Percentiles rank a stretch among this genome's conserved stretches.
Evolutionary conservation across 2,113 vertebrate species (phyloP).

Genomic region (Picathartes gymnocephalus): DNA sequence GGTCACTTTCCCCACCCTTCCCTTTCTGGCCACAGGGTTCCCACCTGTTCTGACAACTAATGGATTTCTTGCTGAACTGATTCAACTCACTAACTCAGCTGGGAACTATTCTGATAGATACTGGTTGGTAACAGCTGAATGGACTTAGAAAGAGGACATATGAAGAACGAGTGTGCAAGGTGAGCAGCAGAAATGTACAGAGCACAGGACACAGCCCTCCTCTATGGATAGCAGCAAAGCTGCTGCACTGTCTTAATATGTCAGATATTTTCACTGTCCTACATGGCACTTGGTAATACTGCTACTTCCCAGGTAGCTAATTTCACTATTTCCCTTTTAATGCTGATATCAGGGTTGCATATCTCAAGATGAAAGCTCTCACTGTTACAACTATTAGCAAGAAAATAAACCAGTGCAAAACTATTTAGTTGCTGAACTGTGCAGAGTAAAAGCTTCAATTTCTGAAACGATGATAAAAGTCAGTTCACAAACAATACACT

Average conservation of each 20-base stretch:
- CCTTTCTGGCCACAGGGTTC: background rate
- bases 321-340: background rate
- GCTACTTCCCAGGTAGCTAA: background rate
- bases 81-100: background rate
- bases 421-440: background rate
- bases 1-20: background rate
- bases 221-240: background rate
- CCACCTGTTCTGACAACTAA: background rate
- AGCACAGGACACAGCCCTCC: background rate
- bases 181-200: background rate
- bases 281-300: background rate
- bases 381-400: background rate
- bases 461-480: background rate
- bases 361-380: background rate
- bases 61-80: background rate
- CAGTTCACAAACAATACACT: background rate
- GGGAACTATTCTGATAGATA: background rate
- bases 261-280: background rate
- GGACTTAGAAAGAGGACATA: background rate
- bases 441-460: background rate
- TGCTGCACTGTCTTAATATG: background rate
- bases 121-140: background rate
- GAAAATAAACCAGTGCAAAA: background rate
- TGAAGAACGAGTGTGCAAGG: background rate
- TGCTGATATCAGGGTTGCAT: background rate